A percentile compares a stretch with the other conserved stretches of the same genome.
Conservation (phyloP, 2,888 invertebrate genomes). For the Caenorhabditis sp. region DNA sequence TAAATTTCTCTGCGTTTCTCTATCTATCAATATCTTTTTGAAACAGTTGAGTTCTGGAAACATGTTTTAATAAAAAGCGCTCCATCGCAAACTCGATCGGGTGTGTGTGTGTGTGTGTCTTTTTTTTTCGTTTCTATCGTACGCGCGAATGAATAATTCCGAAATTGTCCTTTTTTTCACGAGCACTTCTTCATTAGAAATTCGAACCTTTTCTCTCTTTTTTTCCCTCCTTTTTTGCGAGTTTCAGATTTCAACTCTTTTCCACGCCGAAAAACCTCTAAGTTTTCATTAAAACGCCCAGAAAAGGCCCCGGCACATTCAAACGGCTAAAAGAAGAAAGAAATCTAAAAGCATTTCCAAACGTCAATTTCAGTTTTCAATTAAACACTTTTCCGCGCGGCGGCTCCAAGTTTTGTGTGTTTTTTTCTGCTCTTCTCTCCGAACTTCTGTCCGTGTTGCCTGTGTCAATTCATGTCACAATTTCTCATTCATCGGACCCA, state of each 20-base stretch:
- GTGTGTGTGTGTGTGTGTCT: not conserved
- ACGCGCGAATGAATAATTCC: not conserved
- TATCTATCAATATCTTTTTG: no score
- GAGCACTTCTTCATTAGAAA: conserved; percentile 1
- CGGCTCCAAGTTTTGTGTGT: not conserved
- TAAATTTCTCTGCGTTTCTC: no score
- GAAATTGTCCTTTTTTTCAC: not conserved
- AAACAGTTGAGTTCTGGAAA: no score
- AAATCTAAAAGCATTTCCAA: not conserved
- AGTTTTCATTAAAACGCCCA: not conserved
- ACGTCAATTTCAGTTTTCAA: conserved; percentile 1
- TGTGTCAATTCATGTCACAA: not conserved
- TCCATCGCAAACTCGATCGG: no score
- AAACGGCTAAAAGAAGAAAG: no score
- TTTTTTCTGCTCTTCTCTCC: not conserved
- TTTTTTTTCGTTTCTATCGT: not conserved
- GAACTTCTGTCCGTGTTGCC: not conserved
- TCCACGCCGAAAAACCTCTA: not conserved
- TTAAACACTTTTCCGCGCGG: not conserved
- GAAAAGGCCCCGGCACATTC: not conserved
- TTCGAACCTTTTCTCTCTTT: conserved; percentile 2
- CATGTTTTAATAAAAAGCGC: no score
- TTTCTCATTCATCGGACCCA: not conserved
- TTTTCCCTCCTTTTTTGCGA: not conserved
- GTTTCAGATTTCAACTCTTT: conserved; percentile 1